These are phyloP conservation scores for Caerostris extrusa DNA, from an alignment of 1,140 invertebrate species.

Conservation along the genomic window DNA sequence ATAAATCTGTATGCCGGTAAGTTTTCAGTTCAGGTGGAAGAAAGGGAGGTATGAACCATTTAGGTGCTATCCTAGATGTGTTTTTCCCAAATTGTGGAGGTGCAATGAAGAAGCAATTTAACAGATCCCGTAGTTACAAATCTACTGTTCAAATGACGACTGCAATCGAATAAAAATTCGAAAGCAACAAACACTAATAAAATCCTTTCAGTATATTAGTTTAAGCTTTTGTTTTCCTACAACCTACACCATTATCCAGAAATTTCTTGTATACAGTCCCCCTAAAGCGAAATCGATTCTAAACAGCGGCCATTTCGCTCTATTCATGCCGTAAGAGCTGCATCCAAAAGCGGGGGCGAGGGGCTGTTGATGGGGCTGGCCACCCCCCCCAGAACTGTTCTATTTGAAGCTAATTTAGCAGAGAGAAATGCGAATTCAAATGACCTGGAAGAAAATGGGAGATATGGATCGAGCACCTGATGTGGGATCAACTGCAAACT, in stretches of 20 bases:
- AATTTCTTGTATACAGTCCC: not conserved
- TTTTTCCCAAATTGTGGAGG: too few relatives aligned
- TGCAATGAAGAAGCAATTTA: too few relatives aligned
- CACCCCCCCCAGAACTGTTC: not conserved
- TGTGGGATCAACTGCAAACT: not conserved
- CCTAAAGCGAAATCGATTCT: slow-evolving; percentile 1
- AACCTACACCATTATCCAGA: not conserved
- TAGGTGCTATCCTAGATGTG: too few relatives aligned
- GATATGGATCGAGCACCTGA: slow-evolving; percentile 19
- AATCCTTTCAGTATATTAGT: too few relatives aligned
- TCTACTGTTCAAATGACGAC: too few relatives aligned
- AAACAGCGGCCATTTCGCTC: slow-evolving; percentile 12
- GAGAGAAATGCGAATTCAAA: slow-evolving; percentile 38
- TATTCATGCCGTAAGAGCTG: slow-evolving; percentile 16
- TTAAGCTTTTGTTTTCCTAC: too few relatives aligned
- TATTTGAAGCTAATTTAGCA: slow-evolving; percentile 36
- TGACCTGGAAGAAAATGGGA: slow-evolving; percentile 32
- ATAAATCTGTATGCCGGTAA: too few relatives aligned
- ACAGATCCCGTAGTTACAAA: too few relatives aligned
- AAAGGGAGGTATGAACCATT: too few relatives aligned
- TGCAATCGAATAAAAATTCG: too few relatives aligned
- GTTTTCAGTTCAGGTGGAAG: too few relatives aligned
- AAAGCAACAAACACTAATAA: too few relatives aligned
- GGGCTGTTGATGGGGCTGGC: not conserved
- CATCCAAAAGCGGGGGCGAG: not conserved